phyloP scores from a whole-genome alignment of 2,888 invertebrate species.

The Antheraea yamamai region DNA sequence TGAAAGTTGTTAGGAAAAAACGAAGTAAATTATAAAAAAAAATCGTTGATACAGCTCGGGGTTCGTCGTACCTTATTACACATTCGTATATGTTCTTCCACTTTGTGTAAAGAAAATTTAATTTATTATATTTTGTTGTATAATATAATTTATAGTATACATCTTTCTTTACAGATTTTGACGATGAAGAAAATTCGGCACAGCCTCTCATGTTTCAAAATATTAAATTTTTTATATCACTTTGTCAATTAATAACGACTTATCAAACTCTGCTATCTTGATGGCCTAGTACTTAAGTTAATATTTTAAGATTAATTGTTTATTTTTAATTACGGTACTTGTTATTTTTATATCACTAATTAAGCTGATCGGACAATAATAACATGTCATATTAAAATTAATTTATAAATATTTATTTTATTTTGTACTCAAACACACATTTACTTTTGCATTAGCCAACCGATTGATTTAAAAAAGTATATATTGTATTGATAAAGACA shows the following conservation, averaged over 20 bases:
- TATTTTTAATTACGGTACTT: constrained; percentile 15
- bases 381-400: constrained; percentile 16
- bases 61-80: too few species aligned
- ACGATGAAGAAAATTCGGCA: constrained; percentile 58
- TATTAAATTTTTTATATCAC: constrained; percentile 41
- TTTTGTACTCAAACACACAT: background rate
- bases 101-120: too few species aligned
- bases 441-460: background rate
- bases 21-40: too few species aligned
- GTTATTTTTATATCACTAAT: constrained; percentile 31
- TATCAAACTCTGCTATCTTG: constrained; percentile 8
- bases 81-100: too few species aligned
- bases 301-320: background rate
- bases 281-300: constrained; percentile 3
- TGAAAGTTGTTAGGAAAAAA: too few species aligned
- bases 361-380: constrained; percentile 68
- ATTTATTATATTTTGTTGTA: background rate
- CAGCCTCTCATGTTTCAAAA: constrained; percentile 40
- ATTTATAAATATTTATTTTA: constrained; percentile 6
- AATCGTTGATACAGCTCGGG: too few species aligned
- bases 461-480: background rate
- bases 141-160: constrained; percentile 19
- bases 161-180: constrained; percentile 58
- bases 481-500: background rate
- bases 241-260: constrained; percentile 15